Base-by-base conservation (phyloP, 2,113 vertebrate species). In the Geococcyx californianus region DNA sequence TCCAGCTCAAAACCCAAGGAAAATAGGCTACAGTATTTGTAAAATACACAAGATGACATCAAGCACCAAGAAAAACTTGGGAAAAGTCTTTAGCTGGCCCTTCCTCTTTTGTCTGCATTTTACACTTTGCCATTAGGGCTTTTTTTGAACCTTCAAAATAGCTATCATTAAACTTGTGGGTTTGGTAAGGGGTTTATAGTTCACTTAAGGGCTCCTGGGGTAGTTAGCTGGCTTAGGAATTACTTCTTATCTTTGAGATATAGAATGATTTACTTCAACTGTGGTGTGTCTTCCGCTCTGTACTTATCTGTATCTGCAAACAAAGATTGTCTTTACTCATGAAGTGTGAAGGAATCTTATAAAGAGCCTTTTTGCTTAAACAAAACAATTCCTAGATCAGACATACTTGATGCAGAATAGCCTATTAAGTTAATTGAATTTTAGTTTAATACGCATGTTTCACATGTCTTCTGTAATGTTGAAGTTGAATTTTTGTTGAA, bases 241-340 rank as follows among this genome's bases (percentile, higher is more conserved):
- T 89, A 94, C 83, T 92, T 69, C 68, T 96, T 94, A 93, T 78
- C 83, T 96, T 96, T 91, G 76, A 92, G 89, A 90, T 94, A 87
- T 1, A 78, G 89, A 94, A 93, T 94, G 73, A 94, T 97, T 91
- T 93, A 92, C 95, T 92, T 92, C 76, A 95, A 94, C 91, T 90
- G 36, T 93, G 88, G 16, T 90, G 66, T 84, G 79, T 77, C 85
- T 93, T 84, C 26, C 68, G 55, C 77, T 69, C 76, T 66, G 54
- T 73, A 58, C 58, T 94, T 59, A 75, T 1, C 42, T 92, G 69
- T 92, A 54, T 64, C 66, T 82, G 52, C 7, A 10, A 84, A 86
- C 63, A 91, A 64, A 93, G 44, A 55, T 25, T 40, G 63, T 74
- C 38, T 9, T 56, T 84, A 13, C 13, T 7, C 6, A 1, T 49